Evolutionary conservation across 2,113 vertebrate species (phyloP).

Genomic region (Pseudorectes ferrugineus): DNA sequence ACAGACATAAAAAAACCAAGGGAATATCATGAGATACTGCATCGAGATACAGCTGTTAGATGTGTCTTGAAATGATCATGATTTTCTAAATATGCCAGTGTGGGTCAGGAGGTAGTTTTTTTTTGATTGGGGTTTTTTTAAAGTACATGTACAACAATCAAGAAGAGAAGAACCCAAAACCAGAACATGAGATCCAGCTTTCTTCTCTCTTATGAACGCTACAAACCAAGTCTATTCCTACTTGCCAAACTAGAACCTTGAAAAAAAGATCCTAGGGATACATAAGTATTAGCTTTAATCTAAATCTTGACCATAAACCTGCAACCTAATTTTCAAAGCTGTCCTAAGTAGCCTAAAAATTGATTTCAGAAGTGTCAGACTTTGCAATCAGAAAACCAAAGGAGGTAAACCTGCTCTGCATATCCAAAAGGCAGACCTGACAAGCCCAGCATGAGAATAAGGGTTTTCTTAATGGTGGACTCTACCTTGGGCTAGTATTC

Average conservation of each 20-base stretch:
- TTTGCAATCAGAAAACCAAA: neutral
- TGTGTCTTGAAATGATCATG: neutral
- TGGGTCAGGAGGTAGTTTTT: neutral
- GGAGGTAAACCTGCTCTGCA: neutral
- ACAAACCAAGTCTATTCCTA: rapidly evolving
- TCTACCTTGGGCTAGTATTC: neutral
- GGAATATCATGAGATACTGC: neutral
- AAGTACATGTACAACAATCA: neutral
- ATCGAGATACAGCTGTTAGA: neutral
- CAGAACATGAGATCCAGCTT: neutral
- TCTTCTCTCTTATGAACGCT: neutral
- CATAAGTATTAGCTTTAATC: neutral
- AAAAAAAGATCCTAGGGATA: neutral
- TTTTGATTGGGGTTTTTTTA: neutral
- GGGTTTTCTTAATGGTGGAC: neutral
- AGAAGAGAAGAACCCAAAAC: neutral
- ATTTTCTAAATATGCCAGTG: neutral
- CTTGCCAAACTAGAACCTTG: neutral
- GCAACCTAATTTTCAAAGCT: neutral
- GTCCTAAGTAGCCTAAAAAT: neutral
- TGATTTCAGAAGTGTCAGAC: neutral
- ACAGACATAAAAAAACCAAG: rapidly evolving
- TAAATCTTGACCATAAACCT: neutral
- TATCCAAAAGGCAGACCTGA: neutral
- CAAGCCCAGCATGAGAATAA: neutral